Evolutionary conservation across 1,140 invertebrate species (phyloP).

Genomic region (Ylistrum balloti): DNA sequence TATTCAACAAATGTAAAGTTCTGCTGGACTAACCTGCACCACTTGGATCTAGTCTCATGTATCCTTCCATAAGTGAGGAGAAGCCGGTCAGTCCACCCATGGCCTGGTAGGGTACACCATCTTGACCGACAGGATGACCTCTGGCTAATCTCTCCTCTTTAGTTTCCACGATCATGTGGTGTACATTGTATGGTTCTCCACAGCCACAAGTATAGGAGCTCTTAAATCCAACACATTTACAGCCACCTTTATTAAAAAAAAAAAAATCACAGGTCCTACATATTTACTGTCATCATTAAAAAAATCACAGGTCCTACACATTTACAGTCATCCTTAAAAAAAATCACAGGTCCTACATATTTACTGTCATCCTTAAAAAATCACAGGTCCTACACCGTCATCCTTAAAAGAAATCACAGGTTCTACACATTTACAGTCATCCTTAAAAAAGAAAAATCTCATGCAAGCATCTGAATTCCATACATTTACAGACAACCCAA

Average conservation of each 20-base stretch:
- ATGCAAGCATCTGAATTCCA: neutral
- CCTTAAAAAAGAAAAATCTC: neutral
- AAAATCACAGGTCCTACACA: neutral
- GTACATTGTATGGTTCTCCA: slow-evolving; percentile 75
- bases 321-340: neutral
- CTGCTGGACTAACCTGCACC: slow-evolving; percentile 75
- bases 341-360: too few relatives aligned
- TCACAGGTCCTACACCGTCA: neutral
- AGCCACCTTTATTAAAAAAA: slow-evolving; percentile 68
- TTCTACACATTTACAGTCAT: neutral
- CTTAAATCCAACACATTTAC: slow-evolving; percentile 81
- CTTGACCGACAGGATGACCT: slow-evolving; percentile 82
- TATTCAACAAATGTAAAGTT: too few relatives aligned
- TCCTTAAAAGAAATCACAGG: neutral
- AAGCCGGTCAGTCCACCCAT: slow-evolving; percentile 83
- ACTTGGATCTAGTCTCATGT: slow-evolving; percentile 82
- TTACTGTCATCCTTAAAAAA: neutral
- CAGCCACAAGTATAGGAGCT: slow-evolving; percentile 82
- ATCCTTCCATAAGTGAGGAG: slow-evolving; percentile 82
- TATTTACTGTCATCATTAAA: neutral
- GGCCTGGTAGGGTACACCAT: slow-evolving; percentile 75
- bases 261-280: too few relatives aligned
- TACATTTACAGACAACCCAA: neutral
- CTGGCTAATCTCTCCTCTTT: slow-evolving; percentile 68
- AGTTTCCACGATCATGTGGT: slow-evolving; percentile 73